Evolutionary conservation across 2,888 invertebrate genomes (phyloP).

Genomic region (Hypselothyrea guttata): DNA sequence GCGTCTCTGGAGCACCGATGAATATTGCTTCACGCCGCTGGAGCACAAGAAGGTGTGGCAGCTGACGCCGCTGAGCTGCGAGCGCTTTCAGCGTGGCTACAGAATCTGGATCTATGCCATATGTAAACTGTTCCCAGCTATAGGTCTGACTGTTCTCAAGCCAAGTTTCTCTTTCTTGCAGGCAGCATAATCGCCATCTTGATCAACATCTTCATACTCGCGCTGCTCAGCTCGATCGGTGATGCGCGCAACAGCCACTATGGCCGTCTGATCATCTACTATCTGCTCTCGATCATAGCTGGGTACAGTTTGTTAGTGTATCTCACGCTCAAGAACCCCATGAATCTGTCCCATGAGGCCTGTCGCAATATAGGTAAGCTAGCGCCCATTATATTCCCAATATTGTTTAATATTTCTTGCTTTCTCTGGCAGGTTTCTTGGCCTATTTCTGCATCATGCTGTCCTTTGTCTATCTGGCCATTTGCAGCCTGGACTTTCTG

Average conservation of each 20-base stretch:
- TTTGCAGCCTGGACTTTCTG: slow-evolving; percentile 73
- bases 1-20: slow-evolving; percentile 66
- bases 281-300: slow-evolving; percentile 59
- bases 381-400: fast-evolving
- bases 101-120: slow-evolving; percentile 77
- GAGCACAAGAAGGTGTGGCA: slow-evolving; percentile 70
- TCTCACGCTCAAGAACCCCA: slow-evolving; percentile 71
- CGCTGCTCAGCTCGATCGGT: slow-evolving; percentile 63
- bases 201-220: slow-evolving; percentile 65
- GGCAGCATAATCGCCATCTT: slow-evolving; percentile 72
- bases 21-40: slow-evolving; percentile 73
- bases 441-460: slow-evolving; percentile 74
- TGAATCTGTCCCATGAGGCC: slow-evolving; percentile 66
- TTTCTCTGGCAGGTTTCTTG: slow-evolving; percentile 55
- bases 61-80: slow-evolving; percentile 68
- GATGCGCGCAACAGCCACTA: slow-evolving; percentile 74
- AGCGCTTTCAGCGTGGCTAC: slow-evolving; percentile 73
- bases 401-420: not conserved
- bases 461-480: slow-evolving; percentile 69
- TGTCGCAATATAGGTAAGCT: slow-evolving; percentile 69
- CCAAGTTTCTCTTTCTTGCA: no score
- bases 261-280: slow-evolving; percentile 72
- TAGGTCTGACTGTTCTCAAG: no score
- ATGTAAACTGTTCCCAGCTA: slow-evolving; percentile 44
- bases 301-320: slow-evolving; percentile 69